phyloP scores from a whole-genome alignment of 2,113 vertebrate species.

The Strix uralensis region DNA sequence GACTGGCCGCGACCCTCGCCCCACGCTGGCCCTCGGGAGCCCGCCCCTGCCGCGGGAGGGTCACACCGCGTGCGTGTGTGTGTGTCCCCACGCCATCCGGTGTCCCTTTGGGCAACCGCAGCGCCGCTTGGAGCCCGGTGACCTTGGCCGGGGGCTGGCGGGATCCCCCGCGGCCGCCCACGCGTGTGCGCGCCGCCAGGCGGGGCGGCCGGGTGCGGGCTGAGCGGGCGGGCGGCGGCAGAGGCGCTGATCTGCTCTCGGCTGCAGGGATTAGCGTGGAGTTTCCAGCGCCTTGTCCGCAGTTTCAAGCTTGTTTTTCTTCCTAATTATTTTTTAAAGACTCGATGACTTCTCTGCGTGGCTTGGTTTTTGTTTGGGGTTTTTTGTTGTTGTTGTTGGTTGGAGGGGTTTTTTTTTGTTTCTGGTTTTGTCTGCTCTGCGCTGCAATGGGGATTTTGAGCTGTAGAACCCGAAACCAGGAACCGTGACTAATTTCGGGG shows the following conservation, averaged over 20 bases:
- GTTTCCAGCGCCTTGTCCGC: background rate
- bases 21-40: background rate
- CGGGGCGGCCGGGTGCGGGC: background rate
- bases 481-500: constrained; percentile 62
- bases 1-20: background rate
- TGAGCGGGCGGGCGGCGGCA: background rate
- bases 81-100: background rate
- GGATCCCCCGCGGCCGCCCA: background rate
- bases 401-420: background rate
- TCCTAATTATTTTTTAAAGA: constrained; percentile 47
- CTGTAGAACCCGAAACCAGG: constrained; percentile 53
- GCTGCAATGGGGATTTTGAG: constrained; percentile 41
- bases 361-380: background rate
- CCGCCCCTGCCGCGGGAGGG: background rate
- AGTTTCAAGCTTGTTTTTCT: constrained; percentile 15
- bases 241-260: background rate
- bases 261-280: background rate
- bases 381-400: background rate
- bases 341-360: constrained; percentile 10
- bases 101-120: background rate
- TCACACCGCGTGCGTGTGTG: background rate
- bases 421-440: background rate
- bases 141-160: background rate
- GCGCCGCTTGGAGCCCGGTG: background rate
- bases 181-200: background rate